Base-by-base conservation (phyloP, 2,797 vertebrate genomes). In the Rachycentron canadum region DNA sequence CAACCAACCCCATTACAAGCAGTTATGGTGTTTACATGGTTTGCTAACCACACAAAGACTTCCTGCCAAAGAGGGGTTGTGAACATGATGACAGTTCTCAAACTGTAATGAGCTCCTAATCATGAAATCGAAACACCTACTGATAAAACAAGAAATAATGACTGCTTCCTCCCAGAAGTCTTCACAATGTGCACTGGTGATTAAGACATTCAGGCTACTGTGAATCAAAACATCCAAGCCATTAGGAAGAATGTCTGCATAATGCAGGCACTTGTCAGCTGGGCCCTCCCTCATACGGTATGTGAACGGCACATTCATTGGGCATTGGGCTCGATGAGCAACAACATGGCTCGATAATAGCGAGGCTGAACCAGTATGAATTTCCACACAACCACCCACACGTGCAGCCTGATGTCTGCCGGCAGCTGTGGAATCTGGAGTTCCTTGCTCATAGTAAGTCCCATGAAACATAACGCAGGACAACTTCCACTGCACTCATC, bases 351-450 rank as follows among this genome's bases (percentile, higher is more conserved):
- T 73, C 43, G 65, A 79, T 86, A 82, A 81, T 75, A 73, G 66
- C 38, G 41, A 73, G 68, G 59, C 78, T 75, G 74, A 76, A 73
- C 78, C 67, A 38, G 55, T 73, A 63, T 69, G 75, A 81, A 81
- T 89, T 90, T 82, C 83, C 79, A 77, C 86, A 76, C 86, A 87
- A 34, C 47, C 82, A 74, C 89, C 86, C 77, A 88, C 88, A 81
- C 90, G 81, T 82, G 85, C 86, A 82, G 65, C 57, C 82, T 93
- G 93, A 92, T 86, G 87, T 86, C 89, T 91, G 86, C 76, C 89
- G 90, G 90, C 93, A 95, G 92, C 93, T 94, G 93, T 83, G 89
- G 88, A 91, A 90, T 94, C 88, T 86, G 73, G 77, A 83, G 82
- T 84, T 93, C 83, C 86, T 83, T 82, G 88, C 90, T 86, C 72